Base-by-base conservation (phyloP, 2,888 invertebrate genomes). In the Cotesia congregata region DNA sequence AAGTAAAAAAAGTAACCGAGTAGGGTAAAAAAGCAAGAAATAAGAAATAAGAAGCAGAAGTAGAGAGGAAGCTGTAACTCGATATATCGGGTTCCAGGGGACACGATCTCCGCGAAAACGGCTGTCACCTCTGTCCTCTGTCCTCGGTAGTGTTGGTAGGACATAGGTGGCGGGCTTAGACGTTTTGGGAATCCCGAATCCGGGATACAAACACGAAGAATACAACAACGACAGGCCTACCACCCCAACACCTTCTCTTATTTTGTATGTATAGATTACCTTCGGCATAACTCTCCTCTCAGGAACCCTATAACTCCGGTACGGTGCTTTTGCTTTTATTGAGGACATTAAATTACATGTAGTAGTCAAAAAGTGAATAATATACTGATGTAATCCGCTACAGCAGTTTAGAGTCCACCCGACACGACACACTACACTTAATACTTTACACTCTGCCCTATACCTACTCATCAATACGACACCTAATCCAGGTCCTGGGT, bases 41-140 rank as follows among this genome's bases (percentile, higher is more conserved):
- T 9, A 41, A 41, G 40, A 68, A 71, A 15, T 6, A 62, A 17
- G 60, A 73, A 64, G 59, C 59, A 40, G 69, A 30, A 30, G 30
- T 30, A 30, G 69, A 41, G 40, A 69, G 75, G 61, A 41, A 60
- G 17, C 60, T 79, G 85, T 85, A 84, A 84, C 81, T 83, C 83
- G 84, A 85, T 86, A 50, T 50, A 81, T 82, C 81, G 80, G 77
- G 80, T 77, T 77, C 78, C 64, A 78, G 77, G 74, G 77, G 78
- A 71, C 68, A 77, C 77, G 78, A 77, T 79, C 75, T 75, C 76
- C 78, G 78, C 75, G 79, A 79, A 84, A 84, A 81, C 78, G 76
- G 73, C 72, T 78, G 77, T 79, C 81, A 78, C 77, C 76, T 79
- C 76, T 77, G 70, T 78, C 61, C 30, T 30, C 30, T 30, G 30